Conservation (phyloP, 2,797 vertebrate genomes). For the Poeciliopsis turneri region DNA sequence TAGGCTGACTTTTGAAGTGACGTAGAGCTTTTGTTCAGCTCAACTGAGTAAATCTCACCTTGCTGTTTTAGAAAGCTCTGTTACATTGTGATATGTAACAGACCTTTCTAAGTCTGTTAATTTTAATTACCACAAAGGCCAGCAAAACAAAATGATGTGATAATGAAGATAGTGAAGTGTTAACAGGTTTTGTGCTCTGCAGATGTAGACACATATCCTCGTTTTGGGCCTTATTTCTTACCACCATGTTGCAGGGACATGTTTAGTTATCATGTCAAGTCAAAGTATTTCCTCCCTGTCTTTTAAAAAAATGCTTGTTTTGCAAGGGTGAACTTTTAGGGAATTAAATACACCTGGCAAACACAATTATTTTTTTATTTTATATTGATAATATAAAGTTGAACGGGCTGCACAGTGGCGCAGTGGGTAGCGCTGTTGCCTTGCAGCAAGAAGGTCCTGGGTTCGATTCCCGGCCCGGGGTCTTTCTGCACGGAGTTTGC, state of each 20-base stretch:
- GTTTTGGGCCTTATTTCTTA: background rate
- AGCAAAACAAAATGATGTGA: conserved; percentile 48
- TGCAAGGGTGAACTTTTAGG: background rate
- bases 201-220: background rate
- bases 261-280: background rate
- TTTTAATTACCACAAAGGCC: conserved; percentile 42
- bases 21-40: conserved; percentile 69
- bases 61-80: conserved; percentile 63
- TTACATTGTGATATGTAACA: conserved; percentile 27
- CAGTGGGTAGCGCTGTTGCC: too few relatives aligned
- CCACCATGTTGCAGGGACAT: background rate
- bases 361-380: background rate
- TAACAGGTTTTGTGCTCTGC: conserved; percentile 34
- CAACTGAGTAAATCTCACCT: conserved; percentile 66
- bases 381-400: too few relatives aligned
- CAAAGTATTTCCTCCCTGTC: background rate
- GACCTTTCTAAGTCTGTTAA: conserved; percentile 33
- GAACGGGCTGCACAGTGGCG: too few relatives aligned
- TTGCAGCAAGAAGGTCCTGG: too few relatives aligned
- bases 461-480: too few relatives aligned
- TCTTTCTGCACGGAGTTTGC: too few relatives aligned
- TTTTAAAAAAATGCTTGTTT: background rate
- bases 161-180: conserved; percentile 51
- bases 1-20: conserved; percentile 77
- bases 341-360: background rate